Percentiles rank a stretch among this genome's conserved stretches.
Conservation (phyloP, 2,113 vertebrate species). For the Saccopteryx leptura region DNA sequence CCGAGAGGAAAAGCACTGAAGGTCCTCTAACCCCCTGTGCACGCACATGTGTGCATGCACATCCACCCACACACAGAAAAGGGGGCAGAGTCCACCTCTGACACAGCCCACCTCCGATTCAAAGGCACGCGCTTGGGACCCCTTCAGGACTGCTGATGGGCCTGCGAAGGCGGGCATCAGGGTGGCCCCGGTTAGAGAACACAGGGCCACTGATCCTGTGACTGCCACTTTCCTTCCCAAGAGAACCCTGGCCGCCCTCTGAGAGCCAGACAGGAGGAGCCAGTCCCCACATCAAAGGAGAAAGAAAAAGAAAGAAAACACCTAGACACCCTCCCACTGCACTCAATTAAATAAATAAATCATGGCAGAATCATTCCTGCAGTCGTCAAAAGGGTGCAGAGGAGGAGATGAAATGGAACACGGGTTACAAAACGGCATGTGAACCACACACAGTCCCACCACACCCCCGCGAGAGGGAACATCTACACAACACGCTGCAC, state of each 20-base stretch:
- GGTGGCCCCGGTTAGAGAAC: background rate
- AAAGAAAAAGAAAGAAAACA: background rate
- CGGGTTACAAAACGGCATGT: background rate
- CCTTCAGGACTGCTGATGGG: background rate
- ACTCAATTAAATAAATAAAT: background rate
- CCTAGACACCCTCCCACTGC: background rate
- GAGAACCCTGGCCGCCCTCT: background rate
- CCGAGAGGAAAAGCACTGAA: background rate
- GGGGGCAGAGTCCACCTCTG: background rate
- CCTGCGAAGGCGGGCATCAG: too few relatives aligned
- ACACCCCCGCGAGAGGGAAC: background rate
- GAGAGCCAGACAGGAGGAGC: background rate
- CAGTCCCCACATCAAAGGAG: background rate
- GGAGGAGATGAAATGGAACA: background rate
- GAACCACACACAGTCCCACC: background rate
- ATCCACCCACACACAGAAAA: background rate
- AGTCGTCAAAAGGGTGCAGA: background rate
- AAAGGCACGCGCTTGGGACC: background rate
- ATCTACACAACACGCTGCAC: background rate
- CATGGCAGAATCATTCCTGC: background rate
- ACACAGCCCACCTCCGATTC: background rate
- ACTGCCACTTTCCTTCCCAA: background rate
- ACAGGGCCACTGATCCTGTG: background rate
- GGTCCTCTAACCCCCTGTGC: background rate
- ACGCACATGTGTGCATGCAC: rapidly evolving